phyloP scores from a whole-genome alignment of 1,140 invertebrate genomes.

The Drosophila serrata region DNA sequence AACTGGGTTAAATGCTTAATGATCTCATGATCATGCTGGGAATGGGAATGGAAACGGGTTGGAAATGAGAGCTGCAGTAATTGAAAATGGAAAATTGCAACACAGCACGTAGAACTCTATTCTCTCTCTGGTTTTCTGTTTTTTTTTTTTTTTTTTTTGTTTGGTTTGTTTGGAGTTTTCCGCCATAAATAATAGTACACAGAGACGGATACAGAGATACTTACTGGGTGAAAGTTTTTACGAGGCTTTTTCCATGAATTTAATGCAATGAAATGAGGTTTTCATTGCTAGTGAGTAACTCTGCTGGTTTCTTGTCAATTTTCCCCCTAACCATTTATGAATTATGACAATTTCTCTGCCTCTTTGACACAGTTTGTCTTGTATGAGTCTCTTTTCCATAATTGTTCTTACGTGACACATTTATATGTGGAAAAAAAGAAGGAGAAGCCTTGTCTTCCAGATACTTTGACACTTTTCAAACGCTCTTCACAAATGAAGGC shows the following conservation, averaged over 20 bases:
- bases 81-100: conserved; percentile 38
- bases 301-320: conserved; percentile 14
- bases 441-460: conserved; percentile 24
- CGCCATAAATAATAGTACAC: conserved; percentile 39
- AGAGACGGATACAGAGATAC: conserved; percentile 12
- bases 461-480: conserved; percentile 57
- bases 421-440: conserved; percentile 10
- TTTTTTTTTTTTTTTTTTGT: too few relatives aligned
- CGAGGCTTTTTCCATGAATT: conserved; percentile 14
- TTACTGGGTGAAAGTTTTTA: conserved; percentile 46
- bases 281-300: conserved; percentile 49
- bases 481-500: conserved; percentile 13
- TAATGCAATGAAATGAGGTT: conserved; percentile 51
- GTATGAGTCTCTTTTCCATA: conserved; percentile 55
- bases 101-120: conserved; percentile 34
- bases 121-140: not conserved
- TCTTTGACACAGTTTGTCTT: conserved; percentile 50
- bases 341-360: conserved; percentile 47
- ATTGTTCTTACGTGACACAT: conserved; percentile 64
- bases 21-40: conserved; percentile 40
- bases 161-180: conserved; percentile 13
- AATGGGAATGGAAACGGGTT: conserved; percentile 11
- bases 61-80: conserved; percentile 20
- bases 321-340: conserved; percentile 37
- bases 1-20: conserved; percentile 65